A percentile compares a stretch with the other conserved stretches of the same genome.
phyloP scores from a whole-genome alignment of 2,888 invertebrate species.

The Pristionchus arcanus region DNA sequence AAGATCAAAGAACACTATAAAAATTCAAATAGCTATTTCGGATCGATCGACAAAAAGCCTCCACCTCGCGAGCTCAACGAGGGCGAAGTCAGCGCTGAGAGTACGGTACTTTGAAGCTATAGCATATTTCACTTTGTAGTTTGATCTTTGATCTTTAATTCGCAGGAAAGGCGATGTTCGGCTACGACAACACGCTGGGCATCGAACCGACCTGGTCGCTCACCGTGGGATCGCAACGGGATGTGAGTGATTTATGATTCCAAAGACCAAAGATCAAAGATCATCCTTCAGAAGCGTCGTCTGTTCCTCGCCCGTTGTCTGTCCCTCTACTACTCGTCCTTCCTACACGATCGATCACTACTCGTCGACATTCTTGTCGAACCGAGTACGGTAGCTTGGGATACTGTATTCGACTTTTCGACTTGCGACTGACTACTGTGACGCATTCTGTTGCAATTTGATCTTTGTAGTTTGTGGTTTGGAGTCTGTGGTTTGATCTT shows the following conservation, averaged over 20 bases:
- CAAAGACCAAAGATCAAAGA: slow-evolving; percentile 20
- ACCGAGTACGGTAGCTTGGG: background rate
- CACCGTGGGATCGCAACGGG: background rate
- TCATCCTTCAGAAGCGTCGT: background rate
- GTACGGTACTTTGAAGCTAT: background rate
- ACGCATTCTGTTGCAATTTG: background rate
- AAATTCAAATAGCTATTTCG: background rate
- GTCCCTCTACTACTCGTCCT: slow-evolving; percentile 52
- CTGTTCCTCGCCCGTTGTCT: slow-evolving; percentile 40
- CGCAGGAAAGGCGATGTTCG: slow-evolving; percentile 39
- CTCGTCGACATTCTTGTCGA: slow-evolving; percentile 43
- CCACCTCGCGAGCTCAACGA: slow-evolving; percentile 34
- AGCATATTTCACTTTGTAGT: too few species aligned
- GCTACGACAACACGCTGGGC: slow-evolving; percentile 41
- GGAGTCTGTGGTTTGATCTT: background rate
- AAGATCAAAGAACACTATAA: background rate
- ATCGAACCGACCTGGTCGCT: slow-evolving; percentile 38
- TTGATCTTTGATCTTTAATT: slow-evolving; percentile 22
- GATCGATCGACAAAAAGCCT: slow-evolving; percentile 26
- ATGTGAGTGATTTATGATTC: slow-evolving; percentile 13
- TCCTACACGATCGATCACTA: slow-evolving; percentile 38
- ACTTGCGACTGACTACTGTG: too few species aligned
- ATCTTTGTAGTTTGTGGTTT: too few species aligned
- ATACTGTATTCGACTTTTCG: background rate
- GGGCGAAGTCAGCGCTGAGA: slow-evolving; percentile 19